Base-by-base conservation (phyloP, 2,113 vertebrate species). In the Dascyllus trimaculatus region DNA sequence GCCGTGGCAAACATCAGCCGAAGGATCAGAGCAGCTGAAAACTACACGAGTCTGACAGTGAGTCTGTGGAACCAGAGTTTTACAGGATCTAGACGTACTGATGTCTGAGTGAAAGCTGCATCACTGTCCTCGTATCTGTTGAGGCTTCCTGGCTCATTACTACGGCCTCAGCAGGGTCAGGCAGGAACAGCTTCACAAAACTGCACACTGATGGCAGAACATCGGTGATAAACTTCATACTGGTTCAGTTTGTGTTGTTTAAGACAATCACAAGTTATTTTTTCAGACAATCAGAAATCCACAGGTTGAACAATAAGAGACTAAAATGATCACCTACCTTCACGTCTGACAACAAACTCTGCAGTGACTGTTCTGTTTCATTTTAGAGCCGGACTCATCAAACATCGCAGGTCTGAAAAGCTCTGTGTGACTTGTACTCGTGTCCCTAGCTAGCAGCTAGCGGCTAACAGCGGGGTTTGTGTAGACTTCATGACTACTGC, bases 321-420 rank as follows among this genome's bases (percentile, higher is more conserved):
- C 61, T 22, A 88, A 84, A 85, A 86, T 38, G 4, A 70, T 77
- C 71, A 91, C 88, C 90, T 92, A 92, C 90, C 88, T 90, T 86
- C 5, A 79, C 19, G 18, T 56, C 81, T 79, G 49, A 76, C 56
- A 70, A 76, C 13, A 70, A 46, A 40, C 4, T 38, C 68, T 61
- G 48, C 62, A 48, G 45, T 62, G 58, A n/a, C 32, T 35, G 32
- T 35, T 35, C 40, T 32, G 24, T 73, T 45, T 64, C 63, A 61
- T 56, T 62, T 72, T 61, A 76, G 75, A 58, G 0, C 15, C 19
- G 7, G 8, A 11, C 46, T 18, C 25, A 75, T 58, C 22, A 82
- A 71, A 65, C 18, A 53, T 70, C 45, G 2, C 25, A 61, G 4
- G 11, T 29, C 9, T 35, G 1, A n/a, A 13, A 40, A 56, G 14